These are phyloP conservation scores for Scytalopus superciliaris DNA, from an alignment of 2,113 vertebrate genomes.

Conservation along the genomic window DNA sequence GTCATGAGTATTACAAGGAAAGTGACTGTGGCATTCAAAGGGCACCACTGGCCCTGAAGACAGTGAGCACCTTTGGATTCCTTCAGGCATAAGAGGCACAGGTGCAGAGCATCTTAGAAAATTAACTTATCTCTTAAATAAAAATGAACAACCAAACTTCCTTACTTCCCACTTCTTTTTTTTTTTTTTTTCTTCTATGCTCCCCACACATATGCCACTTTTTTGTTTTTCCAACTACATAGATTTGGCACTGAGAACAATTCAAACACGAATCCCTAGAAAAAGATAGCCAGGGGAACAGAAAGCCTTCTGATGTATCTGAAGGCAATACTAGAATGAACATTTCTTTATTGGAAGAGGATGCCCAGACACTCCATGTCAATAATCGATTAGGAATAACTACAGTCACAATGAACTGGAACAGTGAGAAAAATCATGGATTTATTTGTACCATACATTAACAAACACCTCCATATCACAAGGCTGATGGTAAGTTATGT, in stretches of 20 bases:
- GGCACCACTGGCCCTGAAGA: not conserved
- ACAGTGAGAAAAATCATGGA: not conserved
- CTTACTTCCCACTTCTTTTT: not conserved
- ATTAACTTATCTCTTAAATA: not conserved
- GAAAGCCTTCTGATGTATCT: not conserved
- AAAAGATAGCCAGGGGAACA: not conserved
- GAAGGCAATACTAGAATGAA: not conserved
- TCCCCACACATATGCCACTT: rapidly evolving
- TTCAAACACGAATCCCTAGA: not conserved
- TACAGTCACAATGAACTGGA: not conserved
- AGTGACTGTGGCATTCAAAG: not conserved
- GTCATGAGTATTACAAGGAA: rapidly evolving
- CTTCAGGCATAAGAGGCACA: not conserved
- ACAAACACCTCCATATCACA: not conserved
- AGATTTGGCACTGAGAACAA: not conserved
- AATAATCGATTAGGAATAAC: not conserved
- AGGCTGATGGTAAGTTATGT: not conserved
- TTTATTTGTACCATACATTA: not conserved
- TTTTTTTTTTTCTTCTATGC: too few relatives aligned
- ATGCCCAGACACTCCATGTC: not conserved
- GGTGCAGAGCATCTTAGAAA: not conserved
- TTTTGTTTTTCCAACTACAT: not conserved
- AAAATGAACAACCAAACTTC: not conserved
- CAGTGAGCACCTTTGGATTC: not conserved
- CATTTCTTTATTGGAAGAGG: not conserved